Percentiles rank a stretch among this genome's conserved stretches.
phyloP scores from a whole-genome alignment of 2,888 invertebrate species.

The Campoplex capitator region DNA sequence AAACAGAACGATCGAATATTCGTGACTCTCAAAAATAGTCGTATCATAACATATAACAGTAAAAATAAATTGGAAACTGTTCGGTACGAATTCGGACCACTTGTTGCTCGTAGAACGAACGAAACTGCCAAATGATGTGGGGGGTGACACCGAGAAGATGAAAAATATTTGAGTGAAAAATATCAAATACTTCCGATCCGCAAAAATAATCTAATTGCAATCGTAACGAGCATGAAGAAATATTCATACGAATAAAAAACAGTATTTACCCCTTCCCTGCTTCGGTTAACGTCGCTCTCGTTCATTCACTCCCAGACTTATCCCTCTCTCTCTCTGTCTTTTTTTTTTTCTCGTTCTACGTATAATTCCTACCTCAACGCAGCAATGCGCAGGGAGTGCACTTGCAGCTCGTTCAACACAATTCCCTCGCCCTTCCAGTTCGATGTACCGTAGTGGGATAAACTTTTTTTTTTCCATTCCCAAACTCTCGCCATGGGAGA shows the following conservation, averaged over 20 bases:
- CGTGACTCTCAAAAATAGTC: too few relatives aligned
- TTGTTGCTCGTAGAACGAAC: neutral
- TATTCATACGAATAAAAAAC: slow-evolving; percentile 24
- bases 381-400: slow-evolving; percentile 41
- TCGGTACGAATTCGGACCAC: neutral
- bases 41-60: neutral
- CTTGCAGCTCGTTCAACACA: slow-evolving; percentile 29
- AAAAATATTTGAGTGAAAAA: neutral
- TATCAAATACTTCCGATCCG: neutral
- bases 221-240: neutral
- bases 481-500: neutral
- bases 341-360: slow-evolving; percentile 17
- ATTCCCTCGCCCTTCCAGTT: slow-evolving; percentile 31
- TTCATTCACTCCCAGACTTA: slow-evolving; percentile 39
- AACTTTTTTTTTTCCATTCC: neutral
- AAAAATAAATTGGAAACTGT: neutral
- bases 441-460: slow-evolving; percentile 40
- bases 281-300: slow-evolving; percentile 35
- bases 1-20: too few relatives aligned
- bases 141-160: too few relatives aligned
- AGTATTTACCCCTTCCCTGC: slow-evolving; percentile 15
- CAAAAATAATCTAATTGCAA: neutral
- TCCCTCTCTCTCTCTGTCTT: neutral
- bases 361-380: slow-evolving; percentile 54
- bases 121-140: neutral